These are phyloP conservation scores for Stenodera caucasica DNA, from an alignment of 2,888 invertebrate genomes.

Conservation along the genomic window DNA sequence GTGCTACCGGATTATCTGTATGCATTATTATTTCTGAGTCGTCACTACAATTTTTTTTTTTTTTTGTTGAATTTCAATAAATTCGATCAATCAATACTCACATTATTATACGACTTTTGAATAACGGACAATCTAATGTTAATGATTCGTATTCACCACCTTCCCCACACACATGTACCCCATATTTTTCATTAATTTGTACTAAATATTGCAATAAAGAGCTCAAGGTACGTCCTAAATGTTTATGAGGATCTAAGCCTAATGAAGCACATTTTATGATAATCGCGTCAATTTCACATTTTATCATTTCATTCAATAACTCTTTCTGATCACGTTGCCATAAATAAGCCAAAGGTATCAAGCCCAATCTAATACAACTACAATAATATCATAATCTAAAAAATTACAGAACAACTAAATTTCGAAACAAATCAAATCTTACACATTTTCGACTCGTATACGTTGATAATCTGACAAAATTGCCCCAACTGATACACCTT, in stretches of 20 bases:
- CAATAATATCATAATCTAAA: constrained; percentile 17
- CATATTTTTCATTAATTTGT: constrained; percentile 91
- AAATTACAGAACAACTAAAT: neutral
- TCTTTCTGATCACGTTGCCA: constrained; percentile 96
- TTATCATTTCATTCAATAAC: constrained; percentile 95
- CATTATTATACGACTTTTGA: constrained; percentile 87
- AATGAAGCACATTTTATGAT: constrained; percentile 97
- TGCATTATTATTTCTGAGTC: constrained; percentile 85
- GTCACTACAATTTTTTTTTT: constrained; percentile 64
- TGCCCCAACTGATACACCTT: constrained; percentile 96
- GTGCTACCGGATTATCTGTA: constrained; percentile 89
- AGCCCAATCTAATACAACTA: constrained; percentile 87
- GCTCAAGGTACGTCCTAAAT: constrained; percentile 82
- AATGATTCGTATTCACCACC: constrained; percentile 99
- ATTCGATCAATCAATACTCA: constrained; percentile 60
- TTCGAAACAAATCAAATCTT: constrained; percentile 60
- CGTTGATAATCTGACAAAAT: constrained; percentile 99
- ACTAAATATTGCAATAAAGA: constrained; percentile 87
- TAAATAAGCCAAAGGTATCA: constrained; percentile 88
- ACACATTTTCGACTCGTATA: constrained; percentile 96
- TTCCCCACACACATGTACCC: constrained; percentile 95
- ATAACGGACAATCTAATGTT: constrained; percentile 95
- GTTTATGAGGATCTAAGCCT: constrained; percentile 82
- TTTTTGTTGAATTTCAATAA: neutral
- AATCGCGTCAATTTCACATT: constrained; percentile 87